Base-by-base conservation (phyloP, 1,140 invertebrate genomes). In the Drosophila arizonae region DNA sequence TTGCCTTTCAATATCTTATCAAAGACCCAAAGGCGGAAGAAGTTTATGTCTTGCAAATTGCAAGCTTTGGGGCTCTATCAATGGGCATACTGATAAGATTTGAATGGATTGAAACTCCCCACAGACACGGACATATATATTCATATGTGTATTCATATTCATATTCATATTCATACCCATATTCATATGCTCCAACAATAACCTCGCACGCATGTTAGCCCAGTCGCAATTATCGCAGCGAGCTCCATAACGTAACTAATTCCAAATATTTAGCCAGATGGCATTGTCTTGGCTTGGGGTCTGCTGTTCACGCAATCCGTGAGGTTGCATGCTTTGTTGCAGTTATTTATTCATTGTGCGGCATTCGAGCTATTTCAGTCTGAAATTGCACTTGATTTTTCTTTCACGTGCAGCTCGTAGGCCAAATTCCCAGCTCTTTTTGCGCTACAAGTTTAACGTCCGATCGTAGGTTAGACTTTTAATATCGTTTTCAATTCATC, bases 261-360 rank as follows among this genome's bases (percentile, higher is more conserved):
- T 73, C 57, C 41, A 72, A 76, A 76, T 68, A 76, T 76, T 76
- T 76, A 73, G 70, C 63, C 43, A 69, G 54, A 11, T 77, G 79
- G 75, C 79, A 81, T 79, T 84, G 72, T 84, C 50, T 75, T 26
- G 52, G 50, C 15, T 15, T 24, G 33, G 13, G 21, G 21, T 24
- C 21, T 61, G 21, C 69, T 78, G 72, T 76, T 87, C 84, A 86
- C 82, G 82, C 82, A 86, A 88, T 71, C 79, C 55, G 65, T 68
- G 71, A 61, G 75, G 76, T 88, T 86, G 82, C 82, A 86, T 86
- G 82, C 77, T 76, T 76, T 63, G 51, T 10, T 13, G 68, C 54
- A 65, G 76, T 87, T 81, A 87, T 85, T 81, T 86, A 81, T 85
- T 76, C 79, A 82, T 76, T 87, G 82, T 78, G 75, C 61, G 82